phyloP scores from a whole-genome alignment of 2,113 vertebrate genomes.

The Vombatus ursinus region DNA sequence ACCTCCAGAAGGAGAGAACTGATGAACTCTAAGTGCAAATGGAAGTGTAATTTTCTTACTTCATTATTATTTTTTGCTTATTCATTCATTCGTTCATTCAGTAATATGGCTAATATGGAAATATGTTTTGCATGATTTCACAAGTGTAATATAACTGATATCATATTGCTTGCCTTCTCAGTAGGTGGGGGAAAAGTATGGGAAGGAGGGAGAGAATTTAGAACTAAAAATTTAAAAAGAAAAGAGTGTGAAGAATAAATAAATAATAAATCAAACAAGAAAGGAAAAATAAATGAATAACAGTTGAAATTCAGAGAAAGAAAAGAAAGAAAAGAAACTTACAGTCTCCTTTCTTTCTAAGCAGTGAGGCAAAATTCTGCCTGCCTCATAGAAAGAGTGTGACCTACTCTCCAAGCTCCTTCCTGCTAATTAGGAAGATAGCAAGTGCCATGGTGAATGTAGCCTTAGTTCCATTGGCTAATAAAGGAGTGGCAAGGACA shows the following conservation, averaged over 20 bases:
- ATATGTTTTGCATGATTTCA: background rate
- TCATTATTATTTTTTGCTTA: background rate
- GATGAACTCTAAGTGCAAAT: background rate
- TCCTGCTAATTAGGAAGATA: background rate
- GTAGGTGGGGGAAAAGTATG: background rate
- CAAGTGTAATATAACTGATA: background rate
- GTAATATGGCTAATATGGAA: background rate
- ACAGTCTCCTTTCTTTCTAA: background rate
- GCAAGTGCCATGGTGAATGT: background rate
- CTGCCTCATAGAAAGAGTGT: background rate
- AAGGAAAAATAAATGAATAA: background rate
- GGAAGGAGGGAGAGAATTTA: background rate
- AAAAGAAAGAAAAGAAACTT: background rate
- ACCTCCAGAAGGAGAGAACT: background rate
- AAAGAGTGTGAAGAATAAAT: background rate
- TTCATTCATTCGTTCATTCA: background rate
- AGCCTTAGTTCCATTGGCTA: background rate
- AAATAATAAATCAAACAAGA: background rate
- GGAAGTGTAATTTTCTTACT: background rate
- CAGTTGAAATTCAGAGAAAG: background rate
- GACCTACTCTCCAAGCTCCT: background rate
- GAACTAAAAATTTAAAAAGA: background rate
- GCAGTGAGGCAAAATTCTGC: background rate
- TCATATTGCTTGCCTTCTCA: background rate
- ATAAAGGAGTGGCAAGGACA: background rate